Percentiles rank a stretch among this genome's conserved stretches.
Conservation (phyloP, 1,140 invertebrate genomes). For the Amphibalanus amphitrite region DNA sequence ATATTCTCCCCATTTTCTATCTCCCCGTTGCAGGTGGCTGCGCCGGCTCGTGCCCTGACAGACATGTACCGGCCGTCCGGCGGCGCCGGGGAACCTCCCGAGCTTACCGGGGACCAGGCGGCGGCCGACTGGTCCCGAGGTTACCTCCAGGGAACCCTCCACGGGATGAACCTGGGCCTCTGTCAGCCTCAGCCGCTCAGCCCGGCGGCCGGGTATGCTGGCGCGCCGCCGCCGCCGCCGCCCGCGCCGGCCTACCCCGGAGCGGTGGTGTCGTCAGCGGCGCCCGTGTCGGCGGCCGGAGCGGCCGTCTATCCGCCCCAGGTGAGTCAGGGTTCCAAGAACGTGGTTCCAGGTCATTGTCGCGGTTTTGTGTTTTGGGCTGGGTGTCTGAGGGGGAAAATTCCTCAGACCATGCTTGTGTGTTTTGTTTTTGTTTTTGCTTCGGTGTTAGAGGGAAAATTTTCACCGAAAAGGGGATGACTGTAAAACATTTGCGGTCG, state of each 20-base stretch:
- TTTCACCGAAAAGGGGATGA: no score
- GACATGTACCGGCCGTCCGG: neutral
- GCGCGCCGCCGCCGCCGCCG: neutral
- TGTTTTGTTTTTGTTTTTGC: no score
- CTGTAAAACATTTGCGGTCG: no score
- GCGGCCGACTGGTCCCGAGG: neutral
- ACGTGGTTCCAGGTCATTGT: no score
- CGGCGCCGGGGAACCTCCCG: neutral
- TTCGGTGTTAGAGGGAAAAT: no score
- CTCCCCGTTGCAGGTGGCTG: neutral
- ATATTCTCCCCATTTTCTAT: no score
- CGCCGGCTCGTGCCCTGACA: neutral
- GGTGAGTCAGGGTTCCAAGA: no score
- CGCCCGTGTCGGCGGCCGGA: constrained; percentile 4
- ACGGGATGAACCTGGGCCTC: neutral
- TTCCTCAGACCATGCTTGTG: no score
- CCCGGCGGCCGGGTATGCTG: neutral
- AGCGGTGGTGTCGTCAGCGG: neutral
- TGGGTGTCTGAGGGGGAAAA: no score
- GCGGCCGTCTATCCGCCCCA: constrained; percentile 6
- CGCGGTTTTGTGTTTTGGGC: no score
- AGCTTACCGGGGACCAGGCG: neutral
- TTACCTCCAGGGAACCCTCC: neutral
- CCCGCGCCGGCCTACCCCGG: neutral
- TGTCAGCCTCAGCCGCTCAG: neutral